Percentiles rank a stretch among this genome's conserved stretches.
Conservation (phyloP, 2,113 vertebrate genomes). For the Halichoerus grypus region DNA sequence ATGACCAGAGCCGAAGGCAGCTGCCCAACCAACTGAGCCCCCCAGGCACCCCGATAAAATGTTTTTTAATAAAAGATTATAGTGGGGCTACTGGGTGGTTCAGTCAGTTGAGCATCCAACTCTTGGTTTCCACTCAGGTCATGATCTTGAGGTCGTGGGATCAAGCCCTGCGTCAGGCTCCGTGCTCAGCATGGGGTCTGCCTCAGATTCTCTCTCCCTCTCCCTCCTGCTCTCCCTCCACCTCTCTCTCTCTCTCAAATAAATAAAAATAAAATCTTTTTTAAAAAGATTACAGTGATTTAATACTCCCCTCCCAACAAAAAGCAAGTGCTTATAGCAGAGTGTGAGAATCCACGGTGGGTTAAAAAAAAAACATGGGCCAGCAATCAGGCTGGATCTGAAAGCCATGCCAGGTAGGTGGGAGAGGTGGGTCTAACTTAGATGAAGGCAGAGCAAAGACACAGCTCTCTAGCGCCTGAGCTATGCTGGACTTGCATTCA, state of each 20-base stretch:
- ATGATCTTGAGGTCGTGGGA: neutral
- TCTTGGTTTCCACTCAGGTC: neutral
- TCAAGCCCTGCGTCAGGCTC: neutral
- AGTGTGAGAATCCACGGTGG: neutral
- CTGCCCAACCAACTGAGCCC: too few species aligned
- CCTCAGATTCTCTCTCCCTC: neutral
- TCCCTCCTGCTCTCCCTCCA: neutral
- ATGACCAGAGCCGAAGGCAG: too few species aligned
- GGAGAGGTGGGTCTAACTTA: neutral
- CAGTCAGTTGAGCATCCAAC: neutral
- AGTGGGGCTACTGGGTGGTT: neutral
- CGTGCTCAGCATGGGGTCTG: neutral
- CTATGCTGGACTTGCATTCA: neutral
- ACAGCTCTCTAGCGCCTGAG: rapidly evolving
- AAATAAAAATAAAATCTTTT: neutral
- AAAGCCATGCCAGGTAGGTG: neutral
- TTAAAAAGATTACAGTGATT: neutral
- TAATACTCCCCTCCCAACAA: neutral
- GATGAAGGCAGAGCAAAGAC: neutral
- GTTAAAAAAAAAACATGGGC: neutral
- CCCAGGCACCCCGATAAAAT: neutral
- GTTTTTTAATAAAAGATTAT: neutral
- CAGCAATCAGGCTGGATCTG: neutral
- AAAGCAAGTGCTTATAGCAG: neutral
- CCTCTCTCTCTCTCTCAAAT: neutral